Evolutionary conservation across 2,888 invertebrate species (phyloP).

Genomic region (Seira sanloemensis): DNA sequence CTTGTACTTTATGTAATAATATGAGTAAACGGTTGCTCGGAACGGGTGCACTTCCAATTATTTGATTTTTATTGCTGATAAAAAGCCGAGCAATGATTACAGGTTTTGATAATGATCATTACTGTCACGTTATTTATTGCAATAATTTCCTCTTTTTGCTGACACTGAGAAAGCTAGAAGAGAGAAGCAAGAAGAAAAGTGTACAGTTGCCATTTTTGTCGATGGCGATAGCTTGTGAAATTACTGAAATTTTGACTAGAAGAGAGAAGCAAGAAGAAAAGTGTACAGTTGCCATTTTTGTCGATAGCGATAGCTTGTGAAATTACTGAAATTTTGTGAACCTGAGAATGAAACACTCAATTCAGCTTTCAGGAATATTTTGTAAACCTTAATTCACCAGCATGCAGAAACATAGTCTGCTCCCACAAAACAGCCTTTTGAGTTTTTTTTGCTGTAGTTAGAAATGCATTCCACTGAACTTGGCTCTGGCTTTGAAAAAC

Average conservation of each 20-base stretch:
- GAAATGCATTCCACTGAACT: too few species aligned
- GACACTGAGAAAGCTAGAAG: neutral
- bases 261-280: too few species aligned
- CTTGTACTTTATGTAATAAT: neutral
- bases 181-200: too few species aligned
- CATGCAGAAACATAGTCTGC: neutral
- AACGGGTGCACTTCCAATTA: constrained; percentile 59
- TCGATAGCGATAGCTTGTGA: neutral
- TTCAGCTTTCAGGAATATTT: too few species aligned
- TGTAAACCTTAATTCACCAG: too few species aligned
- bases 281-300: too few species aligned
- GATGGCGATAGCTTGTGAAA: neutral
- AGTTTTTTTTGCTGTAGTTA: too few species aligned
- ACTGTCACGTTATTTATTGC: constrained; percentile 48
- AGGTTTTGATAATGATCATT: constrained; percentile 59
- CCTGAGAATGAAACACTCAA: too few species aligned
- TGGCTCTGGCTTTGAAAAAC: too few species aligned
- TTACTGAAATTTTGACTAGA: neutral
- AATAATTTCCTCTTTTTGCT: constrained; percentile 36
- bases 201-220: too few species aligned
- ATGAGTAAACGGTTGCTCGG: constrained; percentile 10
- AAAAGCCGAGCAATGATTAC: constrained; percentile 53
- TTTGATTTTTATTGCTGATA: constrained; percentile 65
- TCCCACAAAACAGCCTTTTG: too few species aligned
- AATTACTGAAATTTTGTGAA: neutral